phyloP scores from a whole-genome alignment of 2,888 invertebrate species.

The Andrena camellia region DNA sequence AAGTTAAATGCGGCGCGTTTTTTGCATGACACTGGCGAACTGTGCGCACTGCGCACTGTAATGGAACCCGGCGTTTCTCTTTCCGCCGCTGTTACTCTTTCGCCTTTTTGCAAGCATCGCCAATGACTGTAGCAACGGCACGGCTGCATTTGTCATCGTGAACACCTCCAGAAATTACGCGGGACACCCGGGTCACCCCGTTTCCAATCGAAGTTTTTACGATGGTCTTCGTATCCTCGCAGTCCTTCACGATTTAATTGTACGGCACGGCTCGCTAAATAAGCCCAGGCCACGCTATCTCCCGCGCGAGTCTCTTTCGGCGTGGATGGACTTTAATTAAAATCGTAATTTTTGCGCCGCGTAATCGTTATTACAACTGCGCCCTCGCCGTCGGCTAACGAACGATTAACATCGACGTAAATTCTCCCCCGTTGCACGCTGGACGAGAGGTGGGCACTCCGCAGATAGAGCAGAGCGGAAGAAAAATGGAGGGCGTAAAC shows the following conservation, averaged over 20 bases:
- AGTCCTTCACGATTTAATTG: slow-evolving; percentile 40
- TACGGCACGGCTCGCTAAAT: slow-evolving; percentile 24
- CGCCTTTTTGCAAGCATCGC: slow-evolving; percentile 14
- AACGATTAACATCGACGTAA: slow-evolving; percentile 40
- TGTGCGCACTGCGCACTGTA: slow-evolving; percentile 16
- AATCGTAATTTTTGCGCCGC: slow-evolving; percentile 53
- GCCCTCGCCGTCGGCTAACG: slow-evolving; percentile 13
- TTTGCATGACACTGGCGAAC: slow-evolving; percentile 40
- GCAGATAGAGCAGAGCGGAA: not conserved
- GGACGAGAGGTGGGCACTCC: not conserved
- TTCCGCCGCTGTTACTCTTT: not conserved
- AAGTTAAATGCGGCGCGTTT: slow-evolving; percentile 67
- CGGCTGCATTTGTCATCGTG: not conserved
- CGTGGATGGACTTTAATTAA: slow-evolving; percentile 51
- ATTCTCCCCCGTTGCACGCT: not conserved
- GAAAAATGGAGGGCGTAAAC: slow-evolving; percentile 18
- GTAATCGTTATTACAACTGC: slow-evolving; percentile 38
- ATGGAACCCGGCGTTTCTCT: slow-evolving; percentile 29
- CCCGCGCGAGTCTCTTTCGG: slow-evolving; percentile 25
- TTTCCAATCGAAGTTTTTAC: slow-evolving; percentile 15
- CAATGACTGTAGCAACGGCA: not conserved
- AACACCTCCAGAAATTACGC: not conserved
- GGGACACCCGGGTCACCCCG: not conserved
- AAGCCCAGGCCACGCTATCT: slow-evolving; percentile 36
- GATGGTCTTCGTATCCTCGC: not conserved